Conservation (phyloP, 2,888 invertebrate species). For the Lithophane leautieri region DNA sequence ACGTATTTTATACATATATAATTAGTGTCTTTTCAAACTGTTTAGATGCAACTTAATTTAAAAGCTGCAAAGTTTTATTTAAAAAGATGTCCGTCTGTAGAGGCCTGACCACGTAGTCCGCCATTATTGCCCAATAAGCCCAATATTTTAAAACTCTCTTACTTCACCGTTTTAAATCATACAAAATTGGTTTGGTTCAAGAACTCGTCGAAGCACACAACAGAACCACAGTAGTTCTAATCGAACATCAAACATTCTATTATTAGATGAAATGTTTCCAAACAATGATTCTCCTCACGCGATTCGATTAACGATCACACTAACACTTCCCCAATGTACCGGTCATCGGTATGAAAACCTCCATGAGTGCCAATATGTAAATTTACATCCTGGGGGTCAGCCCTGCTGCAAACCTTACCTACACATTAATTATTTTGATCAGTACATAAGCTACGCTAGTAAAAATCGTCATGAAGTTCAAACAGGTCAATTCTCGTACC, state of each 20-base stretch:
- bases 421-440: not conserved
- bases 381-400: not conserved
- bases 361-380: not conserved
- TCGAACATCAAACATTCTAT: not conserved
- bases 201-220: not conserved
- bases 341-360: not conserved
- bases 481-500: not conserved
- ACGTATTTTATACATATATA: not conserved
- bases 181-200: not conserved
- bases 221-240: not conserved
- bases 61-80: not conserved
- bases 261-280: conserved; percentile 25
- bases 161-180: not conserved
- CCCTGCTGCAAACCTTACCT: not conserved
- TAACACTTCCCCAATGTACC: not conserved
- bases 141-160: not conserved
- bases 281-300: conserved; percentile 4
- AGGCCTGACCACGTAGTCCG: not conserved
- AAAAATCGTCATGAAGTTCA: not conserved
- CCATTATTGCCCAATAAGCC: conserved; percentile 12
- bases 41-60: not conserved
- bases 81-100: conserved; percentile 30
- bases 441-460: not conserved
- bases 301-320: conserved; percentile 1
- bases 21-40: not conserved